Evolutionary conservation across 1,140 invertebrate species (phyloP), one percentile per base, ranked within the genome.

Genomic region (Branchinecta lindahli): DNA sequence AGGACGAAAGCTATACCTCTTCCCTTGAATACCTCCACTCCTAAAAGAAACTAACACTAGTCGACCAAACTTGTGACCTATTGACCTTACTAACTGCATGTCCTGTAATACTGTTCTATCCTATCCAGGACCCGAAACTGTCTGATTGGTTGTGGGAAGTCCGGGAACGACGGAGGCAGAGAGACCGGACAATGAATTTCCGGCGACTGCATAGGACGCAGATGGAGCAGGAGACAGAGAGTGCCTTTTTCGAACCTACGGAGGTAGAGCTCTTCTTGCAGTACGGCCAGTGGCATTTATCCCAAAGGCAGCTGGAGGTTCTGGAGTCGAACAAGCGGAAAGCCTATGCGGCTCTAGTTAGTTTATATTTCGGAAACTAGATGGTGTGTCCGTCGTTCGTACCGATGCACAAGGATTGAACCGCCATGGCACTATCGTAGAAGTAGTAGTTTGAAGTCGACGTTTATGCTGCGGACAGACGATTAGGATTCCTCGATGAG

Each of bases 141-240:
- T 91, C 90, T 15, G 90, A 94, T 76, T 92, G 88, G 84, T 79
- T 90, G 18, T 94, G 92, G 92, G 89, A 91, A 72, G 84, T 86
- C 74, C 83, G 86, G 65, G 89, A 93, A 79, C 83, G 87, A 73
- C 83, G 86, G 44, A 84, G 87, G 69, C 91, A 94, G 77, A 85
- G 86, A 75, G 83, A 88, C 69, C 80, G 86, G 10, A 76, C 76
- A 1, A 70, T 74, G 15, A 74, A 76, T 44, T 78, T 77, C 72
- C 73, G 76, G 20, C 68, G 74, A 18, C 74, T 78, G 44, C 66
- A 74, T 69, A 70, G 70, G 47, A 45, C 73, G 12, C 70, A 73
- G 44, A 45, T 72, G 33, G 73, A 73, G 44, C 70, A 70, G 15
- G 52, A 68, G 15, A 72, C 44, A 15, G 45, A 69, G 9, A 44